phyloP scores from a whole-genome alignment of 2,888 invertebrate species.

The Limnephilus auricula region DNA sequence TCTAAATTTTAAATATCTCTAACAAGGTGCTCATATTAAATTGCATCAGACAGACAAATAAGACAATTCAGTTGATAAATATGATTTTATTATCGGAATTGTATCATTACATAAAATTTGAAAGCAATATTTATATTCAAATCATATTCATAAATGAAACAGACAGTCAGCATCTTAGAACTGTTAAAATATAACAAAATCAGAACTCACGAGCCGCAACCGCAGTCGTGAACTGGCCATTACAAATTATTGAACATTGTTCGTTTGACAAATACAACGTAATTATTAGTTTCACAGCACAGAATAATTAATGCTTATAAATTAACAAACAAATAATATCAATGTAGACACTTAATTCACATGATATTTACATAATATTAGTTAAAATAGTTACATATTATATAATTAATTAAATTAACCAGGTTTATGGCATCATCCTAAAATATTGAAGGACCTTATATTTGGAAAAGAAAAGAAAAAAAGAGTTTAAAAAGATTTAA shows the following conservation, averaged over 20 bases:
- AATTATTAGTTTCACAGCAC: conserved; percentile 50
- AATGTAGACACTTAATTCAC: conserved; percentile 19
- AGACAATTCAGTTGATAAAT: conserved; percentile 18
- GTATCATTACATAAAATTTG: conserved; percentile 37
- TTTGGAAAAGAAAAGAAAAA: background rate
- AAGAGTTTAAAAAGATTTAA: background rate
- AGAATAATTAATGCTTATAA: conserved; percentile 52
- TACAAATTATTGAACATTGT: conserved; percentile 5
- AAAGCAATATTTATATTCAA: background rate
- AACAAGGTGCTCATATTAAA: background rate
- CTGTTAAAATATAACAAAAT: conserved; percentile 24
- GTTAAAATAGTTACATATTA: conserved; percentile 36
- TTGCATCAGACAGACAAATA: background rate
- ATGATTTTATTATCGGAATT: conserved; percentile 22
- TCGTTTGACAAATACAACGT: conserved; percentile 40
- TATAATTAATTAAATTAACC: conserved; percentile 28
- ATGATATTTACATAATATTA: conserved; percentile 11
- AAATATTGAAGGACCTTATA: conserved; percentile 35
- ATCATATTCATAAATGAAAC: conserved; percentile 6
- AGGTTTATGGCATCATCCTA: conserved; percentile 55
- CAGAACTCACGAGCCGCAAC: conserved; percentile 34
- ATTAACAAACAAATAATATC: conserved; percentile 36
- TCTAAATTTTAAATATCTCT: too few species aligned
- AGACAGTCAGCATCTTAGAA: conserved; percentile 36
- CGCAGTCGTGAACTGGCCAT: conserved; percentile 54